A percentile compares a stretch with the other conserved stretches of the same genome.
These are phyloP conservation scores for Orchestia grillus DNA, from an alignment of 1,140 invertebrate species.

Conservation along the genomic window DNA sequence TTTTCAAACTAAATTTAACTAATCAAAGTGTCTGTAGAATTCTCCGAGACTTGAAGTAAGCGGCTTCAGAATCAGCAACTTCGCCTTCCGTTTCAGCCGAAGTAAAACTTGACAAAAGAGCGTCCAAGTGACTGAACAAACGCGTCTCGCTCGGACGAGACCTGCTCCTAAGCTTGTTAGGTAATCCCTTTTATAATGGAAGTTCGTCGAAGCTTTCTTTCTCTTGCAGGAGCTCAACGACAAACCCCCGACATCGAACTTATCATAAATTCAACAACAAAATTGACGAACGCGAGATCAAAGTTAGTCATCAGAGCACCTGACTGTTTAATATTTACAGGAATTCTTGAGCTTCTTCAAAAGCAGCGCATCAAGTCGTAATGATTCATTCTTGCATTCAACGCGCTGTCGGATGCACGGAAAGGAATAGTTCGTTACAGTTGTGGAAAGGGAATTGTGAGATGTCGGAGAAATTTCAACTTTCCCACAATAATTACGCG, in stretches of 20 bases:
- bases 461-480: not conserved
- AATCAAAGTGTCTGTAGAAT: constrained; percentile 38
- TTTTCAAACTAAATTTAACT: constrained; percentile 49
- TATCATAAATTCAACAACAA: constrained; percentile 44
- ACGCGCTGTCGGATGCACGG: not conserved
- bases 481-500: not conserved
- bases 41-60: constrained; percentile 45
- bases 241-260: constrained; percentile 17
- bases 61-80: constrained; percentile 52
- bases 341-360: constrained; percentile 18
- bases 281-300: constrained; percentile 28
- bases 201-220: constrained; percentile 13
- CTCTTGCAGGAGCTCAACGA: constrained; percentile 16
- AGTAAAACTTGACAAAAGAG: constrained; percentile 44
- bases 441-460: not conserved
- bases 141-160: not conserved
- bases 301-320: constrained; percentile 1
- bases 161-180: constrained; percentile 35
- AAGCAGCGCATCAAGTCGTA: not conserved
- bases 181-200: constrained; percentile 23
- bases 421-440: not conserved
- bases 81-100: constrained; percentile 34
- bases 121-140: constrained; percentile 30
- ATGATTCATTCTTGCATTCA: not conserved
- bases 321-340: constrained; percentile 8